Conservation (phyloP, 2,113 vertebrate species). For the Hemiprocne comata region DNA sequence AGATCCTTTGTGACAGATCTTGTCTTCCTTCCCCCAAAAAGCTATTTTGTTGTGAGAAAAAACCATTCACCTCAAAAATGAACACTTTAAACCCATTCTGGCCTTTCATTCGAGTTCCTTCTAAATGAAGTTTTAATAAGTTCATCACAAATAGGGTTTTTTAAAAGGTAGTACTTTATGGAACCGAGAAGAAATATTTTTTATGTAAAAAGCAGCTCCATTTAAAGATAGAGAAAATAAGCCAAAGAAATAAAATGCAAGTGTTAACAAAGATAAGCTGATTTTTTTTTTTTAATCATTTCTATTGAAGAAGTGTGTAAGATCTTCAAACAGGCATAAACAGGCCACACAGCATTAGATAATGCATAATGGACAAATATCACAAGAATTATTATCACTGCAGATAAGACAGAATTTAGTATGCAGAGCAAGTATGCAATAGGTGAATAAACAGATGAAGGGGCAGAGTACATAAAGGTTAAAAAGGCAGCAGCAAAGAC, state of each 20-base stretch:
- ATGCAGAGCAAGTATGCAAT: not conserved
- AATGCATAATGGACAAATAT: not conserved
- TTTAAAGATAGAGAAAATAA: slow-evolving; percentile 34
- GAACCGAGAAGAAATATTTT: slow-evolving; percentile 1
- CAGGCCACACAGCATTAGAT: not conserved
- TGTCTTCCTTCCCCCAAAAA: not conserved
- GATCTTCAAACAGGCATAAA: not conserved
- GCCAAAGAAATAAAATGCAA: slow-evolving; percentile 1
- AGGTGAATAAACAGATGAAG: slow-evolving; percentile 6
- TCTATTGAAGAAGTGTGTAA: not conserved
- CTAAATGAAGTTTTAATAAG: slow-evolving; percentile 13
- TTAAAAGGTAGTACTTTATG: not conserved
- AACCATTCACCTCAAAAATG: not conserved
- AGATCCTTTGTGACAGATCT: not conserved
- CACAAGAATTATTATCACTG: not conserved
- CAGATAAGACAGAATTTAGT: not conserved
- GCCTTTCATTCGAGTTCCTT: not conserved
- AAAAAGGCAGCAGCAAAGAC: not conserved
- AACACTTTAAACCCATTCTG: not conserved
- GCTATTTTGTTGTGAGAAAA: not conserved
- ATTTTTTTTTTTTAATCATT: not conserved
- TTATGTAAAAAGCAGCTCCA: slow-evolving; percentile 1
- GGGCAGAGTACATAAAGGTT: not conserved
- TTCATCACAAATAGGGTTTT: not conserved
- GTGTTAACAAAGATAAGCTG: slow-evolving; percentile 24